These are phyloP conservation scores for Chaenodraco wilsoni DNA, from an alignment of 2,797 vertebrate genomes.

Conservation along the genomic window DNA sequence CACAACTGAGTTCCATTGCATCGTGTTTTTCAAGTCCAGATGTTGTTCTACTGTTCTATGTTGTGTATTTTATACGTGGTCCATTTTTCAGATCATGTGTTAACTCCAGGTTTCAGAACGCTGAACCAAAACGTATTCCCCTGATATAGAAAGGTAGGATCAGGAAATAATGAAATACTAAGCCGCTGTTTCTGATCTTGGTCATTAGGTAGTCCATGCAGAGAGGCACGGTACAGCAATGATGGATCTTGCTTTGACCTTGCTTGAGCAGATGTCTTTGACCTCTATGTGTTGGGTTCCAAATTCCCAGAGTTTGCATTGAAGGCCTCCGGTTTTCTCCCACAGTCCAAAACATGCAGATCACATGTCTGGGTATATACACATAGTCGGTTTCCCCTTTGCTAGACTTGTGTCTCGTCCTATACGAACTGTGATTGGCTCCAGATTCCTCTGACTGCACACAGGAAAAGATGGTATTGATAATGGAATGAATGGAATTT, in stretches of 20 bases:
- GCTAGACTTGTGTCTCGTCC: too few species aligned
- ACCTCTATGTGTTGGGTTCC: too few species aligned
- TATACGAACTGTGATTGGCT: neutral
- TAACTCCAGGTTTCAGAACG: neutral
- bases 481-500: neutral
- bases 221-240: too few species aligned
- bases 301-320: too few species aligned
- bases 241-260: neutral
- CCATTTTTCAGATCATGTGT: neutral
- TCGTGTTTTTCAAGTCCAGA: neutral
- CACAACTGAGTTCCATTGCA: neutral
- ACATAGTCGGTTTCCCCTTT: too few species aligned
- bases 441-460: neutral
- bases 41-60: neutral
- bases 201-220: too few species aligned
- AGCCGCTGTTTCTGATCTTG: neutral
- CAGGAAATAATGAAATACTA: neutral
- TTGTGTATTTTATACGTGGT: neutral
- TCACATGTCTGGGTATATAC: too few species aligned
- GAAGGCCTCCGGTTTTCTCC: too few species aligned
- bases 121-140: neutral
- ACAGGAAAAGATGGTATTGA: neutral
- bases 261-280: too few species aligned
- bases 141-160: neutral
- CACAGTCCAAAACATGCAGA: too few species aligned